Conservation (phyloP, 2,888 invertebrate genomes). For the Lysandra bellargus region DNA sequence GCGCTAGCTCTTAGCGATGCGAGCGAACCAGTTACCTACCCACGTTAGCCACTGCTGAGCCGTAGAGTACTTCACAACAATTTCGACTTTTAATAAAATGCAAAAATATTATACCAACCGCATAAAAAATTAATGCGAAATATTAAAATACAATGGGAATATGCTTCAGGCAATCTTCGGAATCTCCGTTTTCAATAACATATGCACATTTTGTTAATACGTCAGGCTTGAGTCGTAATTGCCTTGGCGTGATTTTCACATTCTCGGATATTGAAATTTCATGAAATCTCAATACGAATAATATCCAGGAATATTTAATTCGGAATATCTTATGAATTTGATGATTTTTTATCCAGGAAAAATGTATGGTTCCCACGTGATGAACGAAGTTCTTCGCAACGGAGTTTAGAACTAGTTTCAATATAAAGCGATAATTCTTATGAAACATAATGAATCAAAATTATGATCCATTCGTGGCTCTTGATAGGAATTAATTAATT, state of each 20-base stretch:
- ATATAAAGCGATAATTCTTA: too few species aligned
- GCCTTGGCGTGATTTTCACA: conserved; percentile 42
- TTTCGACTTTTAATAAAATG: not conserved
- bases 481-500: conserved; percentile 5
- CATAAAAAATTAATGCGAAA: not conserved
- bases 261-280: conserved; percentile 5
- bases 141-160: not conserved
- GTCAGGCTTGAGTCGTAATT: conserved; percentile 40
- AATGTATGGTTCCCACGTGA: too few species aligned
- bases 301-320: not conserved
- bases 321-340: not conserved
- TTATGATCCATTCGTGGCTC: not conserved
- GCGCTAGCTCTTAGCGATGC: too few species aligned
- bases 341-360: too few species aligned
- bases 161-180: not conserved
- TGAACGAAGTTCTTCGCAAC: too few species aligned
- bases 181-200: conserved; percentile 25
- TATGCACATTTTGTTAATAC: conserved; percentile 39
- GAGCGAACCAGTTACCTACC: too few species aligned
- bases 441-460: not conserved
- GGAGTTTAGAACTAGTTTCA: too few species aligned
- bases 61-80: too few species aligned
- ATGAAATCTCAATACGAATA: not conserved
- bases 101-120: not conserved
- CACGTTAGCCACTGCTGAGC: too few species aligned